Percentiles rank a stretch among this genome's conserved stretches.
Evolutionary conservation across 2,113 vertebrate genomes (phyloP).

Genomic region (Zootoca vivipara): DNA sequence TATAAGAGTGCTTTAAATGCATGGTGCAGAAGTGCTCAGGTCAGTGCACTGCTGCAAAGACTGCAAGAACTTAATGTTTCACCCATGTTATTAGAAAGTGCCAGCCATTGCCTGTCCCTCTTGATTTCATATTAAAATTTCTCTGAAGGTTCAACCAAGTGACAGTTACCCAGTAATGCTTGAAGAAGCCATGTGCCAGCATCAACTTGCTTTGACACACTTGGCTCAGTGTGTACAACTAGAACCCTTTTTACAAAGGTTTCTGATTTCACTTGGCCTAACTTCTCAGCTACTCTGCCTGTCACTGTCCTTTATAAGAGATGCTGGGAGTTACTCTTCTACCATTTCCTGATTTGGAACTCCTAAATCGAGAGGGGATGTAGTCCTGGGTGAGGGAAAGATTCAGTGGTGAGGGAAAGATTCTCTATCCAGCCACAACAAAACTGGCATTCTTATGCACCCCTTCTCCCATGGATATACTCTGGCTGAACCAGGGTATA

Average conservation of each 20-base stretch:
- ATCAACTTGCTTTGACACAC: conserved; percentile 25
- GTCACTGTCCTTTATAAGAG: conserved; percentile 41
- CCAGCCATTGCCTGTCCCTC: background rate
- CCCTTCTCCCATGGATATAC: background rate
- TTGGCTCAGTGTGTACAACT: background rate
- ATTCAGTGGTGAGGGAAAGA: background rate
- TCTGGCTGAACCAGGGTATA: no score
- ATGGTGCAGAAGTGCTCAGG: no score
- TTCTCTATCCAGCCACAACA: background rate
- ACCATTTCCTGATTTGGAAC: background rate
- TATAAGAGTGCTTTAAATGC: no score
- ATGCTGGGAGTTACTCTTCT: background rate
- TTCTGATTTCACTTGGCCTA: conserved; percentile 41
- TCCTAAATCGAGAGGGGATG: background rate
- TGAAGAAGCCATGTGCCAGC: background rate
- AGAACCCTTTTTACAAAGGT: fast-evolving
- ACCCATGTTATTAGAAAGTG: background rate
- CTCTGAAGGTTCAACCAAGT: background rate
- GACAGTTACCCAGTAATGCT: fast-evolving
- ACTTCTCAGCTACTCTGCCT: conserved; percentile 24
- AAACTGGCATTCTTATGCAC: background rate
- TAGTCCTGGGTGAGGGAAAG: background rate
- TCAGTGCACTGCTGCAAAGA: background rate
- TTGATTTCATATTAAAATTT: background rate
- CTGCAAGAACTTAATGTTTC: background rate